Conservation (phyloP, 2,888 invertebrate genomes). For the Schizotus pectinicornis region DNA sequence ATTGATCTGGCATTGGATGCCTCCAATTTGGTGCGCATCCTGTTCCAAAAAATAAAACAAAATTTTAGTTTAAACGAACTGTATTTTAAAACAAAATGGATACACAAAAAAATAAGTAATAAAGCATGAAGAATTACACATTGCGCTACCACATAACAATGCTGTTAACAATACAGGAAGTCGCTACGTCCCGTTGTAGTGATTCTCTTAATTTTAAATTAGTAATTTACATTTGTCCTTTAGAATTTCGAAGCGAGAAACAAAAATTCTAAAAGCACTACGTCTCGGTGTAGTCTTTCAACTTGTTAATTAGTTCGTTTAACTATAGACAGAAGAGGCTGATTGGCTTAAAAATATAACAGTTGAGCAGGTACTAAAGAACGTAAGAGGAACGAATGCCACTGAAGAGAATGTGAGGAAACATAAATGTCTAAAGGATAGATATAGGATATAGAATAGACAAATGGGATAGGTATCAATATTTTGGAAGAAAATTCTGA, state of each 20-base stretch:
- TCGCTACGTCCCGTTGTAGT: constrained; percentile 30
- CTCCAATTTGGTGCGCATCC: constrained; percentile 47
- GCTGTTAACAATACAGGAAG: constrained; percentile 45
- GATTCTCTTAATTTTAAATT: background rate
- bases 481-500: no score
- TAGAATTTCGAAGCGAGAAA: background rate
- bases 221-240: background rate
- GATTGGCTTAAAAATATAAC: background rate
- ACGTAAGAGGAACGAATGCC: no score
- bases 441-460: no score
- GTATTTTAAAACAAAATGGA: constrained; percentile 30
- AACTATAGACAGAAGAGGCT: background rate
- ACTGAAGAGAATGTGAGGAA: no score
- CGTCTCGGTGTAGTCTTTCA: constrained; percentile 14
- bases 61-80: constrained; percentile 31
- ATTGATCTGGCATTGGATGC: constrained; percentile 18
- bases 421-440: no score
- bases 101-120: constrained; percentile 10
- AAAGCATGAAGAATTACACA: constrained; percentile 20
- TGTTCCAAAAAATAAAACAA: constrained; percentile 47
- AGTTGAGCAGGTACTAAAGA: background rate
- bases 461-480: no score
- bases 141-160: constrained; percentile 7
- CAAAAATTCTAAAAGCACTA: constrained; percentile 2
- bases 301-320: constrained; percentile 5